Base-by-base conservation (phyloP, 2,113 vertebrate species). In the Mustelus asterias region DNA sequence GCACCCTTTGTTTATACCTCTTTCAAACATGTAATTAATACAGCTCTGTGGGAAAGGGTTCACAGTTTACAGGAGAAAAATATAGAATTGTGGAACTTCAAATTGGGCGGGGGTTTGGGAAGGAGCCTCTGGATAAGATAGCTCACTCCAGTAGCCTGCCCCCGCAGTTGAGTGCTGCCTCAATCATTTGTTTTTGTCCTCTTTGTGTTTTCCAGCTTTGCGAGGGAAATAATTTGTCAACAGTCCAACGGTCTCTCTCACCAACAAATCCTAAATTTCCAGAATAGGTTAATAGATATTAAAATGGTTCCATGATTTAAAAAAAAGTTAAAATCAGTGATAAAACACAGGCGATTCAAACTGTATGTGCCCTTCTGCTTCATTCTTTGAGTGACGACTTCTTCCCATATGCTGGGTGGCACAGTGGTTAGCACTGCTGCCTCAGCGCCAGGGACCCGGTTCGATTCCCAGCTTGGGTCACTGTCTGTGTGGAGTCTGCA, bases 1-100 rank as follows among this genome's bases (percentile, higher is more conserved):
- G 89, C 63, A 48, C 33, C 60, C 88, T 92, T 92, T 92, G 88
- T 92, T 92, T 92, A n/a, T 60, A 63, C 29, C 88, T 63, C 33
- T 29, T 63, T 92, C 33, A 63, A 92, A 33, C 29, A n/a, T 93
- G 60, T 65, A 93, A 93, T 93, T 92, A 92, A 65, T 37, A 65
- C 29, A 60, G 48, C 29, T 60, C 89, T 93, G 54, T 89, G 60
- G 14, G 89, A 33, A n/a, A 93, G 16, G 14, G 60, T 37, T 92
- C 60, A 58, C 58, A 92, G n/a, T n/a, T 63, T 33, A 5, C 14
- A 6, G 16, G 60, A 3, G 48, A 89, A 60, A n/a, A 48, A n/a
- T 44, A 24, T 33, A 60, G 88, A 90, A 90, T 44, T 20, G 44
- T 44, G 26, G 26, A 90, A 18, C 9, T 29, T 58, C 2, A 67